phyloP scores from a whole-genome alignment of 2,888 invertebrate genomes.

The Cephus sareptanus region DNA sequence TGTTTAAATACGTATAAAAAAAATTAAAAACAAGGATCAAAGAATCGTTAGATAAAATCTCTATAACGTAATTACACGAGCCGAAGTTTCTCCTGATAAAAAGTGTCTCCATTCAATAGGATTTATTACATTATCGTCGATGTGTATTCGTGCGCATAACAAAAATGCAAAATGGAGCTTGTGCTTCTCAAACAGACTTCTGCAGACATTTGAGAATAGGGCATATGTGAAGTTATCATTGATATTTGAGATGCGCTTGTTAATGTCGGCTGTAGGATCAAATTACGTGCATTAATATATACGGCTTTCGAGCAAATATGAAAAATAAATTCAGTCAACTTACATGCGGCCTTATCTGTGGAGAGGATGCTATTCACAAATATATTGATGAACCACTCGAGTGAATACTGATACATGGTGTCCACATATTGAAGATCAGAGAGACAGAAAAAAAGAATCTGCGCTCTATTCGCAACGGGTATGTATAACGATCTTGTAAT shows the following conservation, averaged over 20 bases:
- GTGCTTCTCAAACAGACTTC: conserved; percentile 90
- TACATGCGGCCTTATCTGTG: conserved; percentile 74
- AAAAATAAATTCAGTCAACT: conserved; percentile 30
- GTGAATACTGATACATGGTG: conserved; percentile 95
- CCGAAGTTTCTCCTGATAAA: conserved; percentile 77
- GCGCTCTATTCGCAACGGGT: conserved; percentile 87
- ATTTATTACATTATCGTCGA: conserved; percentile 73
- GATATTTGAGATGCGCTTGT: conserved; percentile 80
- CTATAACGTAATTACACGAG: conserved; percentile 62
- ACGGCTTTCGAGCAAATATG: conserved; percentile 1
- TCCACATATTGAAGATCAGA: conserved; percentile 88
- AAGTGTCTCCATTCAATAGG: conserved; percentile 79
- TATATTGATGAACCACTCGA: conserved; percentile 90
- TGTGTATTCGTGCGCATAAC: conserved; percentile 75
- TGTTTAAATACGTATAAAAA: conserved; percentile 31
- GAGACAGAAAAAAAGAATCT: conserved; percentile 89
- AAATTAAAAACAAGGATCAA: neutral
- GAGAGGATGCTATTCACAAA: conserved; percentile 79
- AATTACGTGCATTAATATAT: neutral
- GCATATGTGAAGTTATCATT: conserved; percentile 85
- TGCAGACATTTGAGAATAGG: conserved; percentile 87
- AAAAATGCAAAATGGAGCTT: conserved; percentile 88
- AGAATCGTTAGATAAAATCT: conserved; percentile 4
- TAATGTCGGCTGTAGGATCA: conserved; percentile 72
- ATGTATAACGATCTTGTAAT: conserved; percentile 83